Conservation (phyloP, 2,113 vertebrate species). For the Promerops cafer region DNA sequence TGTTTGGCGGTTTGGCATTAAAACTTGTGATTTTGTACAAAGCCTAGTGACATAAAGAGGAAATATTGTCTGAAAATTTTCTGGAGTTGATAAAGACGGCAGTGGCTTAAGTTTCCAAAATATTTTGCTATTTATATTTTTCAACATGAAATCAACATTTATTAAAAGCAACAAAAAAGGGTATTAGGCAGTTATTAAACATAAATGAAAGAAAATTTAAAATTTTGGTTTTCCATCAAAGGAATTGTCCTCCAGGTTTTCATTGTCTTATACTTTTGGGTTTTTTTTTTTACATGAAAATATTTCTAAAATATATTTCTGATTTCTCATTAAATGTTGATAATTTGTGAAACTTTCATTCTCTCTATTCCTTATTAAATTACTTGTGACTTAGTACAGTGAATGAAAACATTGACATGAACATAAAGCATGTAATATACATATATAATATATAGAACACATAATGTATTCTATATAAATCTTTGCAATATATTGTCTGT, state of each 20-base stretch:
- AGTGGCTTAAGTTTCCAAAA: neutral
- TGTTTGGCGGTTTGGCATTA: neutral
- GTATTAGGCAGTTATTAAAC: neutral
- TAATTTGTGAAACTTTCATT: neutral
- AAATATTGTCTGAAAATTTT: neutral
- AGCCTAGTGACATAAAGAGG: neutral
- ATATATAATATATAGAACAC: neutral
- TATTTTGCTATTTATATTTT: neutral
- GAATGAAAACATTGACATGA: neutral
- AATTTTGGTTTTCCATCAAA: neutral
- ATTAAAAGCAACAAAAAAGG: neutral
- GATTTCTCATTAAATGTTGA: neutral
- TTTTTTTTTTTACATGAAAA: neutral
- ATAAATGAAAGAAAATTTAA: neutral
- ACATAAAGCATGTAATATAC: neutral
- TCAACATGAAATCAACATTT: neutral
- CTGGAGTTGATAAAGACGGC: neutral
- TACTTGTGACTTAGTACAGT: neutral
- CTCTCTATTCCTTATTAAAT: neutral
- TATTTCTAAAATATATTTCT: neutral
- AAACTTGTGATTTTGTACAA: neutral
- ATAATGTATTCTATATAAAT: neutral
- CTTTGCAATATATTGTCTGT: neutral
- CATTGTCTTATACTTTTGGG: rapidly evolving
- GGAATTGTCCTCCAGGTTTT: neutral